Percentiles rank a stretch among this genome's conserved stretches.
Evolutionary conservation across 2,888 invertebrate species (phyloP).

Genomic region (Eueremaeus valkanovi): DNA sequence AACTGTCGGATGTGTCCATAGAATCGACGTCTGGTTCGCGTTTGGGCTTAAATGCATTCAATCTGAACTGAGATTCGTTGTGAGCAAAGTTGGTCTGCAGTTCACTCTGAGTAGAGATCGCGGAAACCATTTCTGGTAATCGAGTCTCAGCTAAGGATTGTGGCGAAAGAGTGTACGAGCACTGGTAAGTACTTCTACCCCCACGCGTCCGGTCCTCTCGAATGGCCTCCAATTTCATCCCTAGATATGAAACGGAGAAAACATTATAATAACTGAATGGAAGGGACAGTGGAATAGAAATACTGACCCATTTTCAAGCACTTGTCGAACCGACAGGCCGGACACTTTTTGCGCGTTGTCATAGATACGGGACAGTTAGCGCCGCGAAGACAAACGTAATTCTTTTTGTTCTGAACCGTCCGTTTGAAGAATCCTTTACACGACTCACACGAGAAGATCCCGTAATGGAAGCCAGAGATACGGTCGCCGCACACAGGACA

Average conservation of each 20-base stretch:
- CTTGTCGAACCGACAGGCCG: slow-evolving; percentile 93
- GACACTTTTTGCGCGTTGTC: slow-evolving; percentile 91
- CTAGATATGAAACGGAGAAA: background rate
- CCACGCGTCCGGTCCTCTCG: slow-evolving; percentile 90
- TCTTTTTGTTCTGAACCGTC: slow-evolving; percentile 96
- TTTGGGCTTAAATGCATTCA: slow-evolving; percentile 39
- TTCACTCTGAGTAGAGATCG: background rate
- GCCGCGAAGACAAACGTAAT: slow-evolving; percentile 86
- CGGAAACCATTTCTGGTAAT: background rate
- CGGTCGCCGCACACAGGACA: slow-evolving; percentile 94
- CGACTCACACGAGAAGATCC: slow-evolving; percentile 95
- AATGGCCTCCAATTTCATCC: slow-evolving; percentile 93
- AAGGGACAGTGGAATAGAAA: background rate
- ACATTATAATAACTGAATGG: background rate
- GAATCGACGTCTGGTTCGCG: slow-evolving; percentile 34
- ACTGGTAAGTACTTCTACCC: slow-evolving; percentile 92
- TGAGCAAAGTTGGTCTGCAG: background rate
- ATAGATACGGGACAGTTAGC: slow-evolving; percentile 88
- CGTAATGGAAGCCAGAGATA: slow-evolving; percentile 95
- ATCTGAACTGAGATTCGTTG: slow-evolving; percentile 15
- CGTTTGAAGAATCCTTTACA: slow-evolving; percentile 98
- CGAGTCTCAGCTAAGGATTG: slow-evolving; percentile 30
- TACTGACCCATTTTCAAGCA: slow-evolving; percentile 78
- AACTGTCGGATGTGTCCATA: slow-evolving; percentile 41
- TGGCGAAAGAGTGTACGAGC: slow-evolving; percentile 80